Conservation (phyloP, 2,113 vertebrate species). For the Hystrix cristata region DNA sequence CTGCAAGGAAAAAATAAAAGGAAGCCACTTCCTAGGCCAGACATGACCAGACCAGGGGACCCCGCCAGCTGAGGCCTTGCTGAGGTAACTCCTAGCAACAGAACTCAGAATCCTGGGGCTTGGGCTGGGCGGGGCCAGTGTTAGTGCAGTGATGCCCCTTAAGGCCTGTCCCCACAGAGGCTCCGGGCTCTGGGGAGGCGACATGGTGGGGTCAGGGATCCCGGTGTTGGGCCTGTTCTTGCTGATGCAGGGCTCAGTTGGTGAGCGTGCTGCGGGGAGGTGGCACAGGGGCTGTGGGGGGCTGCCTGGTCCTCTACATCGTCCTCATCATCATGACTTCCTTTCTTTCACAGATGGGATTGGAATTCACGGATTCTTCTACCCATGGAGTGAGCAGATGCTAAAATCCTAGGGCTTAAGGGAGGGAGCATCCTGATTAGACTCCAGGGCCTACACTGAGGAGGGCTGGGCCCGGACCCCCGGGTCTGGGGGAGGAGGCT, state of each 20-base stretch:
- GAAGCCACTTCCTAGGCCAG: background rate
- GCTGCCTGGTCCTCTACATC: background rate
- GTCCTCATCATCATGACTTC: background rate
- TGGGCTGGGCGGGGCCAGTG: constrained; percentile 52
- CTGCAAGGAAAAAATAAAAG: background rate
- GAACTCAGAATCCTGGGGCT: constrained; percentile 71
- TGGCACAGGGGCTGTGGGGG: background rate
- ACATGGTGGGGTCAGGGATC: constrained; percentile 75
- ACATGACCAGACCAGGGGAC: background rate
- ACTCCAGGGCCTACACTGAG: background rate
- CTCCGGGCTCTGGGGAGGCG: constrained; percentile 43
- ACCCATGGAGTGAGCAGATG: constrained; percentile 80
- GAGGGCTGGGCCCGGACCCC: rapidly evolving
- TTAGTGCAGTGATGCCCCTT: constrained; percentile 61
- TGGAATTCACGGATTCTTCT: constrained; percentile 83
- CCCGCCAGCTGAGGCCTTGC: background rate
- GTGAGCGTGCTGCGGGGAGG: constrained; percentile 40
- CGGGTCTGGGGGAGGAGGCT: background rate
- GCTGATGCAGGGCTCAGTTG: constrained; percentile 74
- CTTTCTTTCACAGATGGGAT: constrained; percentile 71
- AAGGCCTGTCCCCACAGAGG: constrained; percentile 61
- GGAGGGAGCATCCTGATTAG: background rate
- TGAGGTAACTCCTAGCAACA: constrained; percentile 50
- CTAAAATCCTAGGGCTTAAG: background rate
- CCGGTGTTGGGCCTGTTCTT: constrained; percentile 68